Evolutionary conservation across 2,797 vertebrate genomes (phyloP), one percentile per base, ranked within the genome.

Genomic region (Botia almorhae): DNA sequence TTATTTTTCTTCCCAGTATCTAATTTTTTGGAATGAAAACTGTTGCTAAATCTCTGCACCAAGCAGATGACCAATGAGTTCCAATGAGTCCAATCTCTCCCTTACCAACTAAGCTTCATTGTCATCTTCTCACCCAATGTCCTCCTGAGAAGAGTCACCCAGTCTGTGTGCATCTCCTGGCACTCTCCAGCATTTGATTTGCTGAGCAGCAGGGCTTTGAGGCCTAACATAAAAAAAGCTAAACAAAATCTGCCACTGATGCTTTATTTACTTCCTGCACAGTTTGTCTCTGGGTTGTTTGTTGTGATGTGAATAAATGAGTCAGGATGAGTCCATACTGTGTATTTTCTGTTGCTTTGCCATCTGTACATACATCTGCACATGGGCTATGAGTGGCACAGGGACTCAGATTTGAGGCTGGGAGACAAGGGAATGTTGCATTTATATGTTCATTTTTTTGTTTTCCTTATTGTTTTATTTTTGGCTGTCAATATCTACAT

Each of bases 241-340:
- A 81, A 74, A 83, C 74, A 75, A 81, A 81, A 82, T 71, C 83
- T 81, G 82, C 26, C 76, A 74, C 64, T 56, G 76, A 78, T 55
- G 81, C 81, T 82, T 70, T 77, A 78, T 82, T 76, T 64, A 76
- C 73, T 81, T 74, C 53, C 85, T 71, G 69, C 76, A 82, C 82
- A 69, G 85, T 85, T 85, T 83, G 79, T 77, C 68, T 74, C 16
- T 58, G 80, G 72, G 69, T 78, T 84, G 85, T 84, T 86, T 84
- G 82, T 83, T 76, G 64, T 84, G 75, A 80, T 82, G 82, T 80
- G 80, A 79, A 76, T 58, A 73, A 63, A 81, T 87, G 83, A 87
- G 76, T 87, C 82, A 87, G 82, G 55, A 78, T 78, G 78, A 60
- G 29, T 68, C 78, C 74, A 80, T 75, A 77, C 82, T 78, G 74